Evolutionary conservation across 2,797 vertebrate genomes (phyloP).

Genomic region (Protosalanx chinensis): DNA sequence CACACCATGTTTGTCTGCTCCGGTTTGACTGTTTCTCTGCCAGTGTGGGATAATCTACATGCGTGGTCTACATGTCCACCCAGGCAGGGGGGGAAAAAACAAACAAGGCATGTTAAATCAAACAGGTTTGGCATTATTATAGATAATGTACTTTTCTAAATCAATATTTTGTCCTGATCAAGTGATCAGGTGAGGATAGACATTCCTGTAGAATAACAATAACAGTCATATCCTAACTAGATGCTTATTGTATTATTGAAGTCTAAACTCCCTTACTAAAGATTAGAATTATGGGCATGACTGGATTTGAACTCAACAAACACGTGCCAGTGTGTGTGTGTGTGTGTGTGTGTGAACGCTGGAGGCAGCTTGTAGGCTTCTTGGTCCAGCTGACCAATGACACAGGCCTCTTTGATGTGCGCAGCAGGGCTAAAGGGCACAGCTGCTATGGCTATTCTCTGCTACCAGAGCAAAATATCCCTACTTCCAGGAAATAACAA

Average conservation of each 20-base stretch:
- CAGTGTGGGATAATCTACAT: conserved; percentile 13
- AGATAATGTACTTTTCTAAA: background rate
- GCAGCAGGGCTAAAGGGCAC: conserved; percentile 11
- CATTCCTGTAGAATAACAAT: background rate
- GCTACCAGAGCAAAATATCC: background rate
- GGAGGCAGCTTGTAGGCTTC: conserved; percentile 4
- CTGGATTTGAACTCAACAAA: background rate
- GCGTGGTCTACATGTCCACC: background rate
- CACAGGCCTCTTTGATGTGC: conserved; percentile 14
- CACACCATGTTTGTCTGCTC: conserved; percentile 28
- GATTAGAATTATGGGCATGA: background rate
- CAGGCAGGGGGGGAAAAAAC: background rate
- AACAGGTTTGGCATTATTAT: background rate
- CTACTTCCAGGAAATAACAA: background rate
- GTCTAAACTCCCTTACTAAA: too few relatives aligned
- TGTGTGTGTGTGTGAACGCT: background rate
- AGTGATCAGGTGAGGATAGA: background rate
- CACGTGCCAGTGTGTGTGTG: background rate
- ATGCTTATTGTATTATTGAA: background rate
- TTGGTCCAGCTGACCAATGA: conserved; percentile 19
- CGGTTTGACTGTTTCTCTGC: conserved; percentile 9
- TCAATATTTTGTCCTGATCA: background rate
- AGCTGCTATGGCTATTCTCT: background rate
- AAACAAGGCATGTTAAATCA: background rate
- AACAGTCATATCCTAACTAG: background rate